phyloP scores from a whole-genome alignment of 2,113 vertebrate species.

The Orientallactaga bullata region DNA sequence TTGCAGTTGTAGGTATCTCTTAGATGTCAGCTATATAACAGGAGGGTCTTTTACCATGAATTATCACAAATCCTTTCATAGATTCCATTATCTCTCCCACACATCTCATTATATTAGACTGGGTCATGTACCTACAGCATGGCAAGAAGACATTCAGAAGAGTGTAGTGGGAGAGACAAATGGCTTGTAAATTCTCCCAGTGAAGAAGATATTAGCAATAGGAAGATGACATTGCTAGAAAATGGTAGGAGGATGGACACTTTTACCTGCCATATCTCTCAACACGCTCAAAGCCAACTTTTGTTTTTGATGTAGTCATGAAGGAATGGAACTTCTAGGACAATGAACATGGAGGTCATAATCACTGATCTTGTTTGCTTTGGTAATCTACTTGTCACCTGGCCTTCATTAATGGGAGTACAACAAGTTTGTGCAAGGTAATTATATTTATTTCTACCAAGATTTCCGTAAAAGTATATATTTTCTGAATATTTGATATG shows the following conservation, averaged over 20 bases:
- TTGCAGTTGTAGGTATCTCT: neutral
- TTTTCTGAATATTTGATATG: conserved; percentile 71
- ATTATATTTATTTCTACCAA: conserved; percentile 61
- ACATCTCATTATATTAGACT: neutral
- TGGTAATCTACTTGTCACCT: conserved; percentile 45
- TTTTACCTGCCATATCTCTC: neutral
- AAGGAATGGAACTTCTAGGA: neutral
- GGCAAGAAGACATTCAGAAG: neutral
- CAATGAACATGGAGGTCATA: neutral
- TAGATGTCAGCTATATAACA: neutral
- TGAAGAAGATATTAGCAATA: neutral
- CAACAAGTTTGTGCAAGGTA: conserved; percentile 16
- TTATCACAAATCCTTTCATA: neutral
- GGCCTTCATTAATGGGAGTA: neutral
- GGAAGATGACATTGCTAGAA: neutral
- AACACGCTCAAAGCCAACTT: neutral
- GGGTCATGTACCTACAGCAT: neutral
- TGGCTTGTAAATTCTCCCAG: neutral
- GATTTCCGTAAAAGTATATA: conserved; percentile 29
- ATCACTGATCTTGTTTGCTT: conserved; percentile 11
- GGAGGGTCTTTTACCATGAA: accelerated
- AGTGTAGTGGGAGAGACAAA: neutral
- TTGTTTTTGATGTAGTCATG: neutral
- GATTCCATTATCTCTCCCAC: neutral
- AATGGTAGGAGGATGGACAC: neutral